Evolutionary conservation across 2,113 vertebrate genomes (phyloP), one percentile per base, ranked within the genome.

Genomic region (Burhinus oedicnemus): DNA sequence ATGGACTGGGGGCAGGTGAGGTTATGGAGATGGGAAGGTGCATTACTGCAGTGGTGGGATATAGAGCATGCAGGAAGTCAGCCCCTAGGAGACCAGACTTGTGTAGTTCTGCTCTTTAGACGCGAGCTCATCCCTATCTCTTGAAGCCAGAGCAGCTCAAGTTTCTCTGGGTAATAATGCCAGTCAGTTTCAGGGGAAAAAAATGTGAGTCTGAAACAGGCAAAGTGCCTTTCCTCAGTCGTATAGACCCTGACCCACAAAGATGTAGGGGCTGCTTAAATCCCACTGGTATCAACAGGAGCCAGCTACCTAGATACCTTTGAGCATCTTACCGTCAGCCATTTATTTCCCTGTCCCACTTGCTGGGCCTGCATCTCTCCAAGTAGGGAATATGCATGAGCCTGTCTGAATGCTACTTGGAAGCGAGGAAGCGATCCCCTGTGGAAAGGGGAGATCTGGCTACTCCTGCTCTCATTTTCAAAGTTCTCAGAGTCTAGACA

Each of bases 341-440:
- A 38, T 66, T 45, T 77, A 42, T 71, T 71, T 45, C 25, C 26
- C 25, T 82, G 23, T 51, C 49, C 49, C 49, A 23, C 22, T 51
- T 51, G 20, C 82, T 83, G 44, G 8, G 15, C 26, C 47, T 61
- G 23, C n/a, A 32, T 68, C 75, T 68, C 29, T 62, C 51, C 14
- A 21, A 42, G 70, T 1, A 76, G n/a, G 23, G 36, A 58, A 45
- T 6, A 3, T 32, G 5, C 32, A 57, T 0, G 2, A 86, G 22
- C 32, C 90, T 62, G 22, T 36, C 8, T 17, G 32, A 79, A 74
- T 29, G 47, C 18, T 58, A 4, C 32, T 21, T 66, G 76, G 47
- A 68, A 74, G 42, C 1, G 3, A 90, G 19, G 52, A 38, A 45
- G 12, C 0, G 1, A 32, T 55, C 9, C 12, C 19, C 40, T 17